A percentile compares a stretch with the other conserved stretches of the same genome.
Conservation (phyloP, 2,888 invertebrate species). For the Temnothorax rugatulus region DNA sequence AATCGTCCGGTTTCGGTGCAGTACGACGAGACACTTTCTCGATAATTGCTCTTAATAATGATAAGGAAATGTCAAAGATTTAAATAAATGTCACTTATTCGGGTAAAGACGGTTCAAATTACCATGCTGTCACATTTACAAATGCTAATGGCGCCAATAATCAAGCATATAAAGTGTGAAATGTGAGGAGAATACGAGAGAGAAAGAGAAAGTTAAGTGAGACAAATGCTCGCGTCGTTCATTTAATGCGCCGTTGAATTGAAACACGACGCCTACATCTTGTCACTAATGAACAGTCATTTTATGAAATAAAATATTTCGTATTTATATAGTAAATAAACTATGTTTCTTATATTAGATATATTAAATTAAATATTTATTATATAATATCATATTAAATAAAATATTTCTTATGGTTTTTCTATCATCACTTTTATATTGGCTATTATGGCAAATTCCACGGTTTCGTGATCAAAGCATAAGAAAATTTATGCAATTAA, state of each 20-base stretch:
- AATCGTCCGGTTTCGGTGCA: slow-evolving; percentile 22
- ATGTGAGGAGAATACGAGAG: not conserved
- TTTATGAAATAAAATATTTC: slow-evolving; percentile 17
- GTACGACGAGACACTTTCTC: slow-evolving; percentile 36
- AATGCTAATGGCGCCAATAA: slow-evolving; percentile 10
- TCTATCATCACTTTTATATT: not conserved
- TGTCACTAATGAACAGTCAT: slow-evolving; percentile 3
- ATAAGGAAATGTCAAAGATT: not conserved
- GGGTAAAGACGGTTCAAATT: not conserved
- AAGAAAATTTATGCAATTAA: not conserved
- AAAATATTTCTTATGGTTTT: not conserved
- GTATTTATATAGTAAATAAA: not conserved
- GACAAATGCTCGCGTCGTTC: slow-evolving; percentile 14
- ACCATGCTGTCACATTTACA: not conserved
- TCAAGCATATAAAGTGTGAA: not conserved
- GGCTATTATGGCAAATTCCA: not conserved
- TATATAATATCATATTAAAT: not conserved
- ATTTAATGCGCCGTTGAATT: slow-evolving; percentile 32
- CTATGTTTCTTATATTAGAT: not conserved
- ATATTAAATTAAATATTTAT: slow-evolving; percentile 5
- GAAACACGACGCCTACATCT: slow-evolving; percentile 31
- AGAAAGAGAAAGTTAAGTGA: slow-evolving; percentile 28
- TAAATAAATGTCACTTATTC: not conserved
- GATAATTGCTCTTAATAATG: slow-evolving; percentile 46
- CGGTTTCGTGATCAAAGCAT: not conserved